Conservation (phyloP, 2,888 invertebrate genomes). For the Mamestra brassicae region DNA sequence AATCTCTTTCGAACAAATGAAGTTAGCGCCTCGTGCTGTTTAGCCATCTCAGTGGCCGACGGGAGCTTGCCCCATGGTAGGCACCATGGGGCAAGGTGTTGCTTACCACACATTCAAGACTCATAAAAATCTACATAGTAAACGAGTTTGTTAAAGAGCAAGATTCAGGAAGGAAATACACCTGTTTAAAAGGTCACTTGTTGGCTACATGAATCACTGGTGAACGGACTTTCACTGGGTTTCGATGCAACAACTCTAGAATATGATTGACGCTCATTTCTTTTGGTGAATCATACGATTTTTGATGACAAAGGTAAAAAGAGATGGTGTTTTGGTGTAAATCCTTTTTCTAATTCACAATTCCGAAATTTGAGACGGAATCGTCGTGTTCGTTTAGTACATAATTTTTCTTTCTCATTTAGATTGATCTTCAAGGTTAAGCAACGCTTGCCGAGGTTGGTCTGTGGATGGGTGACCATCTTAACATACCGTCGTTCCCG, state of each 20-base stretch:
- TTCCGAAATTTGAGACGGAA: neutral
- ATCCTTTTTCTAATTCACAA: constrained; percentile 1
- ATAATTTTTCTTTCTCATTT: neutral
- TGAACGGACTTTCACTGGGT: constrained; percentile 57
- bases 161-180: constrained; percentile 62
- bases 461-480: no score
- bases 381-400: neutral
- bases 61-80: no score
- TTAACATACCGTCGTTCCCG: no score
- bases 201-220: constrained; percentile 50
- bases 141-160: constrained; percentile 33
- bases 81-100: no score
- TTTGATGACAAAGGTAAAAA: neutral
- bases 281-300: constrained; percentile 47
- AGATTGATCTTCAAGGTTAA: neutral
- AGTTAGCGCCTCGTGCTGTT: no score
- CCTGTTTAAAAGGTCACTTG: constrained; percentile 61
- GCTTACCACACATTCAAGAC: neutral
- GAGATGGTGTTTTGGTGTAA: neutral
- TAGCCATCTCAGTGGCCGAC: no score
- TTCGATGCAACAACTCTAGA: constrained; percentile 43
- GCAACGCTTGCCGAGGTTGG: no score
- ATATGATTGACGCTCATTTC: constrained; percentile 37
- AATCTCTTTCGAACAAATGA: no score
- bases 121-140: constrained; percentile 23